These are phyloP conservation scores for Dryobota labecula DNA, from an alignment of 2,888 invertebrate species.

Conservation along the genomic window DNA sequence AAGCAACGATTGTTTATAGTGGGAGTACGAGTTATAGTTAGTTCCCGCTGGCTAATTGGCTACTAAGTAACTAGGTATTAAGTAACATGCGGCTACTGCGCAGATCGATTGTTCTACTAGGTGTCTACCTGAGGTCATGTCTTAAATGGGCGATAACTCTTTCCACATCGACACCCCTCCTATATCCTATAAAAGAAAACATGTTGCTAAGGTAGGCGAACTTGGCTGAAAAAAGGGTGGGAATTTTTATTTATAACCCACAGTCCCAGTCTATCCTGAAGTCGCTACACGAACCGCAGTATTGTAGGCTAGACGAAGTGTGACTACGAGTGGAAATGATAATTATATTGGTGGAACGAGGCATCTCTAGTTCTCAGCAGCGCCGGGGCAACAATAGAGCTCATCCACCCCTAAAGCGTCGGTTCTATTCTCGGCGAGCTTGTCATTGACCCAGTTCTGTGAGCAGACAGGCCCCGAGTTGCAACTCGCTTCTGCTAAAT, in stretches of 20 bases:
- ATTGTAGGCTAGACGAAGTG: conserved; percentile 27
- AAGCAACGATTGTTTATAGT: conserved; percentile 17
- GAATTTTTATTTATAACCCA: conserved; percentile 5
- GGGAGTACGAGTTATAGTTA: conserved; percentile 1
- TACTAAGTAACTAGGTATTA: conserved; percentile 37
- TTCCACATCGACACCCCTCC: conserved; percentile 18
- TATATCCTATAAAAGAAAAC: conserved; percentile 32
- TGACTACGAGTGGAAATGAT: conserved; percentile 42
- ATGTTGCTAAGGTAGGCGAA: background rate
- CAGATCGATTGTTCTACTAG: conserved; percentile 31
- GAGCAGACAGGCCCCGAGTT: conserved; percentile 76
- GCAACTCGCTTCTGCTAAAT: conserved; percentile 81
- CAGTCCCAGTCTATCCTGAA: conserved; percentile 1
- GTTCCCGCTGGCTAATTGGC: conserved; percentile 43
- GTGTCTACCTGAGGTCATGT: conserved; percentile 34
- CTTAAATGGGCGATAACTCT: conserved; percentile 47
- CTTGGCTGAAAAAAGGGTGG: background rate
- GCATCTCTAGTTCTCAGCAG: conserved; percentile 66
- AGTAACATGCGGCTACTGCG: conserved; percentile 21
- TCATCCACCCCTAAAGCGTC: conserved; percentile 84
- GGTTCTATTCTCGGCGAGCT: conserved; percentile 86
- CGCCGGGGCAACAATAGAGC: conserved; percentile 78
- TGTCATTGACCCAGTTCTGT: conserved; percentile 88
- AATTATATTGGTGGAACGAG: conserved; percentile 49
- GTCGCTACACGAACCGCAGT: background rate